Base-by-base conservation (phyloP, 2,888 invertebrate genomes). In the Drosophila mimetica region DNA sequence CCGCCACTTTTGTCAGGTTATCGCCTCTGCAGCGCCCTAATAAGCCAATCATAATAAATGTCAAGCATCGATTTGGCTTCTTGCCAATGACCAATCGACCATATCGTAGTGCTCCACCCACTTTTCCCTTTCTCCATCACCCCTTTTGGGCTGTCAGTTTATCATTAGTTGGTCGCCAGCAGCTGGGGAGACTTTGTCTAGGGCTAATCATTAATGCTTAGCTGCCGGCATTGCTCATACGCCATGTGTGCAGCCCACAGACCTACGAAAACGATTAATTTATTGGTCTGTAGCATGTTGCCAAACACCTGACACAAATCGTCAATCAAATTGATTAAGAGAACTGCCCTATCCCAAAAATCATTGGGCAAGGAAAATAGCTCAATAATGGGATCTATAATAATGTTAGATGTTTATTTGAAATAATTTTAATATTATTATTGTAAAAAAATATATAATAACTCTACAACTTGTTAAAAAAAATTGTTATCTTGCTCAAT, bases 11-110 rank as follows among this genome's bases (percentile, higher is more conserved):
- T 11, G 25, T 11, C 44, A 60, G 64, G 25, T 54, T 60, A 46
- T 53, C 36, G 59, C 58, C 41, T 54, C 52, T 42, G 44, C 50
- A 63, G 61, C 41, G 74, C 70, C 86, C 87, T 87, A 84, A 84
- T 85, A 82, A 84, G 84, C 77, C 85, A 79, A 84, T 84, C 84
- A 84, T 85, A 87, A 84, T 87, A 84, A 84, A 84, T 87, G 84
- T 87, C 84, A 87, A 82, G 84, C 86, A 77, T 64, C 61, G 64
- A 74, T 64, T 83, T 85, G 85, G 85, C 85, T 71, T 61, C 71
- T 16, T 67, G 86, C 85, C 85, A 85, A 72, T 74, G 64, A 46
- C 75, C 79, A 81, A 77, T 82, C 81, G 76, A 70, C 71, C 71
- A 48, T 70, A 52, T 70, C 58, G 41, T 30, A 32, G 34, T 13